Percentiles rank a stretch among this genome's conserved stretches.
These are phyloP conservation scores for Tenthredo notha DNA, from an alignment of 2,888 invertebrate species.

Conservation along the genomic window DNA sequence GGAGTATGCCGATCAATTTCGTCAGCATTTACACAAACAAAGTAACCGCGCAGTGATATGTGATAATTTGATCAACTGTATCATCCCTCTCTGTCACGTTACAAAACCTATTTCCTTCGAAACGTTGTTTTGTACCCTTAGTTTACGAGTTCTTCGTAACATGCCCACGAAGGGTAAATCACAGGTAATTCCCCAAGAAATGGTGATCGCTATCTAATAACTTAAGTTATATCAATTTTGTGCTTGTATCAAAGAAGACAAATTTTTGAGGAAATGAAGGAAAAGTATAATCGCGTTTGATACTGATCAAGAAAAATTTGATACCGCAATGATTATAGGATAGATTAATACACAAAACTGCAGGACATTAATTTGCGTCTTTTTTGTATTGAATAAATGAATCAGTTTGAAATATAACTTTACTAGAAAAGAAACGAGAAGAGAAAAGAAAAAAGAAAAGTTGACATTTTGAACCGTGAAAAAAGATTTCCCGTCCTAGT, in stretches of 20 bases:
- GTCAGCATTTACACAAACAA: neutral
- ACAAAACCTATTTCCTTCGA: neutral
- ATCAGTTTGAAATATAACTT: slow-evolving; percentile 50
- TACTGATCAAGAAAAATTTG: neutral
- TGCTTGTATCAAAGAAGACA: neutral
- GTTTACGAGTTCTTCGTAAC: slow-evolving; percentile 25
- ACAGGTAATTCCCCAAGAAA: slow-evolving; percentile 23
- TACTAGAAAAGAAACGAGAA: neutral
- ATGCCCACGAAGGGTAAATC: slow-evolving; percentile 26
- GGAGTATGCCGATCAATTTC: neutral
- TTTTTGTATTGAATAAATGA: neutral
- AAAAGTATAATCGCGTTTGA: neutral
- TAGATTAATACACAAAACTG: neutral
- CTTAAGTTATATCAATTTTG: slow-evolving; percentile 2
- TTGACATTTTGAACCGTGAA: neutral
- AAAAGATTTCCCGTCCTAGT: neutral
- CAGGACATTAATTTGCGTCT: neutral
- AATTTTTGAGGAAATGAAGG: neutral
- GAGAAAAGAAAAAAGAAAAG: neutral
- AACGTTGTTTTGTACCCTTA: neutral
- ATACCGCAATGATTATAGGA: neutral
- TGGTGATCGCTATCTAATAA: slow-evolving; percentile 34
- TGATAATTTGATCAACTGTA: slow-evolving; percentile 36
- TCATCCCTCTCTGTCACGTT: slow-evolving; percentile 2
- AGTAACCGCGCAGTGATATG: neutral